Conservation (phyloP, 2,888 invertebrate species). For the Temnothorax ravouxi region DNA sequence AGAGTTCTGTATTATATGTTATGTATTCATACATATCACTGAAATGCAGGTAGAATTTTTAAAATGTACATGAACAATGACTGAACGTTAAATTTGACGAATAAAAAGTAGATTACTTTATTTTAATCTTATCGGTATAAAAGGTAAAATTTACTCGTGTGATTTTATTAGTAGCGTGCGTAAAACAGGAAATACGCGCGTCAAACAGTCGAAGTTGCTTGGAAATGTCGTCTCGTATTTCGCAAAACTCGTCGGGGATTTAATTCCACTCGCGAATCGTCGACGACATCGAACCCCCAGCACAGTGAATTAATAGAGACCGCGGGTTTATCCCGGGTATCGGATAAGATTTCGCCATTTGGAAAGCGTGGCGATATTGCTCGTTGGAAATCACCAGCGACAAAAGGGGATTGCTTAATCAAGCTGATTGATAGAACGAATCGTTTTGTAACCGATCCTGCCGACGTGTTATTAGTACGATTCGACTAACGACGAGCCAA, state of each 20-base stretch:
- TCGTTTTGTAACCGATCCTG: slow-evolving; percentile 40
- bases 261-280: slow-evolving; percentile 12
- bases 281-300: neutral
- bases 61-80: neutral
- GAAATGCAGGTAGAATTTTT: neutral
- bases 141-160: neutral
- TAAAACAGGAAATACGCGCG: neutral
- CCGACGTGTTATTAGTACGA: slow-evolving; percentile 28
- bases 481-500: slow-evolving; percentile 45
- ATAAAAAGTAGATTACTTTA: neutral
- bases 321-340: slow-evolving; percentile 13
- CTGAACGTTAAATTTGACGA: neutral
- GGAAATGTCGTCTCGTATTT: slow-evolving; percentile 5
- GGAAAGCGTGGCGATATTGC: slow-evolving; percentile 21
- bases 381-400: slow-evolving; percentile 41
- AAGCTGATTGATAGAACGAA: slow-evolving; percentile 55
- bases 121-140: neutral
- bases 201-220: neutral
- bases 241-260: neutral
- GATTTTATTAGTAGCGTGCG: neutral
- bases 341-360: slow-evolving; percentile 42
- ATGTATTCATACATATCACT: neutral
- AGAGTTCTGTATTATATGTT: neutral
- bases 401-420: slow-evolving; percentile 54
- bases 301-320: slow-evolving; percentile 23